Percentiles rank a stretch among this genome's conserved stretches.
phyloP scores from a whole-genome alignment of 2,113 vertebrate species.

The Rhinoptilus africanus region DNA sequence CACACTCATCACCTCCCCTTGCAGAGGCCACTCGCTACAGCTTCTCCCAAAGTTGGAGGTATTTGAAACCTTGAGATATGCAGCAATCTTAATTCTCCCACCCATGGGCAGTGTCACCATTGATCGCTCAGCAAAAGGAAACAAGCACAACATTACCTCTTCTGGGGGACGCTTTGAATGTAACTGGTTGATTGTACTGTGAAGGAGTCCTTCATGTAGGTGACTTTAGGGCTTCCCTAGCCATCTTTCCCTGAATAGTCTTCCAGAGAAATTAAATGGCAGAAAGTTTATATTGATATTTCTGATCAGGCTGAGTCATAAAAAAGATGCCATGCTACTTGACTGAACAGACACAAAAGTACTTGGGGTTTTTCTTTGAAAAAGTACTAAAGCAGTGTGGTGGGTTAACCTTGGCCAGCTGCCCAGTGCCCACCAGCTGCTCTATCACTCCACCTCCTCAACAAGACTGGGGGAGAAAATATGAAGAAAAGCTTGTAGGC shows the following conservation, averaged over 20 bases:
- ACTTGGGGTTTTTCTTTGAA: neutral
- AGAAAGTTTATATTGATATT: neutral
- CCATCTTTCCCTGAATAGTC: neutral
- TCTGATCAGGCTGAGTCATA: neutral
- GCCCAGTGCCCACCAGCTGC: neutral
- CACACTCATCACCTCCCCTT: neutral
- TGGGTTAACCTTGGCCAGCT: neutral
- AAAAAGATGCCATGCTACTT: neutral
- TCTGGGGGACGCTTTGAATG: neutral
- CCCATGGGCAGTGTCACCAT: neutral
- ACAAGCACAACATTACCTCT: neutral
- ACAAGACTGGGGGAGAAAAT: neutral
- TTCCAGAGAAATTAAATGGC: neutral
- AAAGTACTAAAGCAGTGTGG: neutral
- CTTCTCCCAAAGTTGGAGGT: neutral
- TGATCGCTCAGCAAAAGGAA: neutral
- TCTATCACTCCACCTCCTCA: neutral
- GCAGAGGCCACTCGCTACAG: neutral
- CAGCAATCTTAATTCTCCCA: neutral
- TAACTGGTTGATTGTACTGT: neutral
- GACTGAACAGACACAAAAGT: neutral
- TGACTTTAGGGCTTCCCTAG: neutral
- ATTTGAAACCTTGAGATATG: neutral
- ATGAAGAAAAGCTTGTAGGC: neutral
- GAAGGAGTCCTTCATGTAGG: neutral